phyloP scores from a whole-genome alignment of 2,888 invertebrate species.

The Zeuzera pyrina region DNA sequence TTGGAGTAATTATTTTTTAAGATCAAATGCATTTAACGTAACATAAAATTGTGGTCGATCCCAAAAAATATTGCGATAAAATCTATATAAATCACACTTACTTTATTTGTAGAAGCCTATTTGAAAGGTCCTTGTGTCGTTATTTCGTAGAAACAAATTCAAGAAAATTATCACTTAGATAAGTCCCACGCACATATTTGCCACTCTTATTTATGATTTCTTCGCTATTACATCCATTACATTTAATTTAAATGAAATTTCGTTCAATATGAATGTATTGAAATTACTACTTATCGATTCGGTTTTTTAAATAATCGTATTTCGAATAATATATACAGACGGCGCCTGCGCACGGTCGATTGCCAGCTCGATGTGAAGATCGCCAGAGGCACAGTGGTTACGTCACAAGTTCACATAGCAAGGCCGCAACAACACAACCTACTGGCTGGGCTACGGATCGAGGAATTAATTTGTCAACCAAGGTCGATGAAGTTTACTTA shows the following conservation, averaged over 20 bases:
- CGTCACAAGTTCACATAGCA: constrained; percentile 37
- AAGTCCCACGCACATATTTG: neutral
- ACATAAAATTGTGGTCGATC: too few relatives aligned
- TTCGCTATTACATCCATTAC: neutral
- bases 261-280: neutral
- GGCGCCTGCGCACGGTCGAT: constrained; percentile 42
- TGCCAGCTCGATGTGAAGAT: constrained; percentile 32
- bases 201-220: neutral
- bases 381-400: constrained; percentile 39
- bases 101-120: too few relatives aligned
- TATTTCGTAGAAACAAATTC: too few relatives aligned
- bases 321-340: constrained; percentile 21
- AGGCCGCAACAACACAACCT: constrained; percentile 35
- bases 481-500: constrained; percentile 21
- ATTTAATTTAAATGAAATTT: neutral
- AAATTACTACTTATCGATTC: too few relatives aligned
- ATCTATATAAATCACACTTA: too few relatives aligned
- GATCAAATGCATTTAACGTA: too few relatives aligned
- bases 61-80: too few relatives aligned
- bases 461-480: constrained; percentile 41
- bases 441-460: constrained; percentile 37
- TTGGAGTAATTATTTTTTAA: too few relatives aligned
- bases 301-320: constrained; percentile 15
- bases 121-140: too few relatives aligned
- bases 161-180: too few relatives aligned